Evolutionary conservation across 2,113 vertebrate species (phyloP), one percentile per base, ranked within the genome.

Genomic region (Corythoichthys intestinalis): DNA sequence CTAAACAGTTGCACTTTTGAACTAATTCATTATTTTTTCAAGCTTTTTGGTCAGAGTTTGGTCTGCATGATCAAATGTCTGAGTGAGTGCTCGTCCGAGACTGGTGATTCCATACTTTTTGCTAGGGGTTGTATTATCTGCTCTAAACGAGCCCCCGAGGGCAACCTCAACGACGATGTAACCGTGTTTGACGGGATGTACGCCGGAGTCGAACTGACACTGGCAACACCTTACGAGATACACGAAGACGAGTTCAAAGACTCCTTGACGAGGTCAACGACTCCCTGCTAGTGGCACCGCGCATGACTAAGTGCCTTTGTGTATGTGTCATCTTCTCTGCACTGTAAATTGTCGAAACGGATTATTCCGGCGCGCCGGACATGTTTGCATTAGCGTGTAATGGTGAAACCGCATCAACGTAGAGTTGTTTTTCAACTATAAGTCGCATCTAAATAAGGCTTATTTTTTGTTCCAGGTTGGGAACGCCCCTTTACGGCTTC

Each of bases 201-300:
- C 2, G 17, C 20, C 20, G 20, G 20, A 28, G 20, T 28, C 20
- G 20, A 28, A 28, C 20, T 28, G 20, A 28, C 20, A 28, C 20
- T 28, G 20, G 74, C 37, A 14, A 71, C 78, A 79, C 73, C 77
- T 66, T 70, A 62, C 78, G 75, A 80, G 79, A 88, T 64, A 53
- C 75, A 85, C 79, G 67, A 75, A 79, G 20, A 28, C 20, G 39
- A 41, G 39, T 41, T 6, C 39, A 41, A 41, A 41, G 39, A 41
- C 39, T 41, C 39, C 39, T 6, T 41, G 83, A 84, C 72, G 63
- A 79, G 82, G 80, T 84, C 85, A 75, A 72, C 60, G 72, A 65
- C 75, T 78, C 73, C 28, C 69, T 0, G 34, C 75, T 81, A 72
- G 69, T 73, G 80, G 77, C 80, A 82, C 10, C 12, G 20, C 71